phyloP scores from a whole-genome alignment of 1,140 invertebrate genomes.

The Pantala flavescens region DNA sequence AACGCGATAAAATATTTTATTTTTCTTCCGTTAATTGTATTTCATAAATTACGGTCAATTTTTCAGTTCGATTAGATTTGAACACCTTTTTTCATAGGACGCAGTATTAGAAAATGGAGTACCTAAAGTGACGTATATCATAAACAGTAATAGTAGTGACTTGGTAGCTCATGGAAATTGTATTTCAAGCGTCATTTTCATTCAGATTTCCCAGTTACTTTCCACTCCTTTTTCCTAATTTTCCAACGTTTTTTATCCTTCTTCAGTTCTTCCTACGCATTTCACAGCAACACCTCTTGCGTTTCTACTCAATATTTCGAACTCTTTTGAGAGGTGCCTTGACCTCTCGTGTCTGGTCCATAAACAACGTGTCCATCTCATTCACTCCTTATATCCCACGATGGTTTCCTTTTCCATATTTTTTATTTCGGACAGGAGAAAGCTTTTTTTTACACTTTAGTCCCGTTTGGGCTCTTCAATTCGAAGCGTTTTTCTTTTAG shows the following conservation, averaged over 20 bases:
- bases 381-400: background rate
- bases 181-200: background rate
- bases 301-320: background rate
- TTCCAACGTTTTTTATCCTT: background rate
- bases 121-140: too few relatives aligned
- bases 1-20: too few relatives aligned
- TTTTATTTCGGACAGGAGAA: background rate
- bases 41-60: too few relatives aligned
- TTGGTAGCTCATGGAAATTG: background rate
- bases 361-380: background rate
- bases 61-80: too few relatives aligned
- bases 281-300: background rate
- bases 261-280: background rate
- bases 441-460: background rate
- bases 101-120: too few relatives aligned
- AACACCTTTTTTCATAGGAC: too few relatives aligned
- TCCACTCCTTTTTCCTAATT: conserved; percentile 3
- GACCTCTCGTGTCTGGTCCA: background rate
- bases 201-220: background rate
- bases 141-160: too few relatives aligned
- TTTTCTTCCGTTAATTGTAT: too few relatives aligned
- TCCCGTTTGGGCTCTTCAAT: too few relatives aligned
- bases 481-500: too few relatives aligned
- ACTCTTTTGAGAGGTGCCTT: background rate
- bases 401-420: background rate